phyloP scores from a whole-genome alignment of 2,797 vertebrate genomes.

The Apogon talboti region DNA sequence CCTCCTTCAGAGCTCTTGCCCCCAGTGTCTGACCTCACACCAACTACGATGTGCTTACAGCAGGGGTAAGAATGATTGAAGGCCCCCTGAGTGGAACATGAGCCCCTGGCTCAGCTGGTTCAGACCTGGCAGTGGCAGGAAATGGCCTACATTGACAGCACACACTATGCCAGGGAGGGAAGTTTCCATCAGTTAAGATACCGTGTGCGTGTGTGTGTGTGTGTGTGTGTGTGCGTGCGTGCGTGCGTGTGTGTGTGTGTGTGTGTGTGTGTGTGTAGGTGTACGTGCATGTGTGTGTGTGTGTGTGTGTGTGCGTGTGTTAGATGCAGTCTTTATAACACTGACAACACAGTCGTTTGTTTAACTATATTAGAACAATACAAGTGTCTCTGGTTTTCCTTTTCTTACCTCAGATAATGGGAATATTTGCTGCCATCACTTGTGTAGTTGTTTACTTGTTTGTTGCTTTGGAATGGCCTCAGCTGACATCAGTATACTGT shows the following conservation, averaged over 20 bases:
- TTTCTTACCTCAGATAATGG: constrained; percentile 4
- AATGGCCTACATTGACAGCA: constrained; percentile 68
- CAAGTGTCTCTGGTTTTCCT: no score
- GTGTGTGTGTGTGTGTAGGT: no score
- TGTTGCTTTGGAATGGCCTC: constrained; percentile 39
- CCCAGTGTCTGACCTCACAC: constrained; percentile 49
- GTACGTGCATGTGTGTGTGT: no score
- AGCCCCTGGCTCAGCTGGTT: constrained; percentile 72
- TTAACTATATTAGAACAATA: constrained; percentile 10
- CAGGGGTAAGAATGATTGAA: constrained; percentile 66
- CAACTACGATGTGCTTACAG: constrained; percentile 45
- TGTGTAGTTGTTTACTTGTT: constrained; percentile 53
- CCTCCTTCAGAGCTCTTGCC: constrained; percentile 27
- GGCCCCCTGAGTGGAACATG: constrained; percentile 74
- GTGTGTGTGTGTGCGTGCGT: no score
- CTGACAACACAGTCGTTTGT: constrained; percentile 30
- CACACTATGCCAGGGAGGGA: constrained; percentile 59
- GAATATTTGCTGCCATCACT: neutral
- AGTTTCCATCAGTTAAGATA: constrained; percentile 73
- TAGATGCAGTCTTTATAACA: constrained; percentile 37
- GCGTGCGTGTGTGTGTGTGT: no score
- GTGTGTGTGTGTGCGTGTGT: no score
- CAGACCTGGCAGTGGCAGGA: constrained; percentile 70
- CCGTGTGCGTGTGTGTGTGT: constrained; percentile 32
- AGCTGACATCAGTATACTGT: constrained; percentile 42